Conservation (phyloP, 2,888 invertebrate species). For the Chaetogeoica ovagalla region DNA sequence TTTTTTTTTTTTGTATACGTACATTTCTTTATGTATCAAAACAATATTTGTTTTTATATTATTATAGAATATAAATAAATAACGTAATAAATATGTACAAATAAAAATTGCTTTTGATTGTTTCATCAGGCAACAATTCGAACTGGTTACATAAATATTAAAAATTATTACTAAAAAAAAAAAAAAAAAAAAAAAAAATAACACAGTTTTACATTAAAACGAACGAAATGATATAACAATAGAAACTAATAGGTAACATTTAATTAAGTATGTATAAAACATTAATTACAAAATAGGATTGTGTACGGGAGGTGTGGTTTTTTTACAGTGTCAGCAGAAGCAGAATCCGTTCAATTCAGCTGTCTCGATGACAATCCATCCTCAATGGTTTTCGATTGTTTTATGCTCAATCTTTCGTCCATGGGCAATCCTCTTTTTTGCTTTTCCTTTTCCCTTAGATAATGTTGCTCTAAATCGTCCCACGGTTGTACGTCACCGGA, state of each 20-base stretch:
- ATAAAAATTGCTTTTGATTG: not conserved
- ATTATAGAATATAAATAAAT: not conserved
- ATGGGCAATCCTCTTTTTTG: conserved; percentile 12
- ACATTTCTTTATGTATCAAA: not conserved
- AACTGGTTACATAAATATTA: not conserved
- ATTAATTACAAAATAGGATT: not conserved
- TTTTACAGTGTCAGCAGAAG: not conserved
- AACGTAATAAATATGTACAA: not conserved
- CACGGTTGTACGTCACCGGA: conserved; percentile 76
- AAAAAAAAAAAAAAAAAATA: no score
- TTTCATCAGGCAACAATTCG: not conserved
- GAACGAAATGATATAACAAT: not conserved
- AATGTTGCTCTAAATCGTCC: conserved; percentile 66
- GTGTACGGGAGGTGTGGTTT: not conserved
- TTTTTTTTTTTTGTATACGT: no score
- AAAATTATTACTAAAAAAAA: not conserved
- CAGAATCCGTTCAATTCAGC: not conserved
- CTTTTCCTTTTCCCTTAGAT: conserved; percentile 28
- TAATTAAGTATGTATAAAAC: not conserved
- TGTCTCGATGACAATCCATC: not conserved
- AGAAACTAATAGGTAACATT: not conserved
- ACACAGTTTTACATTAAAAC: not conserved
- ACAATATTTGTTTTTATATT: not conserved
- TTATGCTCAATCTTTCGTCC: conserved; percentile 49
- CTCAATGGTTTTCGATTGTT: conserved; percentile 23